Conservation (phyloP, 2,797 vertebrate species). For the Epinephelus coioides region DNA sequence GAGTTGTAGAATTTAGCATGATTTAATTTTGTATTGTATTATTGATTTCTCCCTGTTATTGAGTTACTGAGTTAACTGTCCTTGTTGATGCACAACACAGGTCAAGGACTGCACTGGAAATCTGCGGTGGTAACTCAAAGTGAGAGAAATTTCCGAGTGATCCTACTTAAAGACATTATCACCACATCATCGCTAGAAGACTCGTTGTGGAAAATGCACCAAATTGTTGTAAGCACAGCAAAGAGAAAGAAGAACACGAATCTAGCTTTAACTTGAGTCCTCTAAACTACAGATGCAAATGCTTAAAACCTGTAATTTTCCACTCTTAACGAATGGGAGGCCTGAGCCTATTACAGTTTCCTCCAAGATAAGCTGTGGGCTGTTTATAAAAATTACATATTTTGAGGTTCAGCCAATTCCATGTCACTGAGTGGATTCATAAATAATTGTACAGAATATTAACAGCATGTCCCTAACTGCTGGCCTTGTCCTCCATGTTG, state of each 20-base stretch:
- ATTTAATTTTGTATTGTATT: no score
- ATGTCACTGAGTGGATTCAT: slow-evolving; percentile 35
- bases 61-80: no score
- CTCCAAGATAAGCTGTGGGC: slow-evolving; percentile 46
- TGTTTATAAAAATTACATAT: slow-evolving; percentile 42
- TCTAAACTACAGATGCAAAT: slow-evolving; percentile 31
- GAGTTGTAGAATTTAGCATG: no score
- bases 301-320: slow-evolving; percentile 50
- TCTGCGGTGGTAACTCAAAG: not conserved
- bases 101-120: not conserved
- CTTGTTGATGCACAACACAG: no score
- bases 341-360: slow-evolving; percentile 41
- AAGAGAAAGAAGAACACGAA: no score
- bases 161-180: not conserved
- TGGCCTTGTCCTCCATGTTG: not conserved
- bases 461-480: not conserved
- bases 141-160: not conserved
- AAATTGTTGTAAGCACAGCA: no score
- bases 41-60: no score
- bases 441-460: slow-evolving; percentile 19
- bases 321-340: slow-evolving; percentile 35
- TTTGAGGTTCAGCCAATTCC: slow-evolving; percentile 37
- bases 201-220: not conserved
- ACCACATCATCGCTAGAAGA: not conserved
- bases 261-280: no score